Base-by-base conservation (phyloP, 2,888 invertebrate species). In the Trachelus troglodyta region DNA sequence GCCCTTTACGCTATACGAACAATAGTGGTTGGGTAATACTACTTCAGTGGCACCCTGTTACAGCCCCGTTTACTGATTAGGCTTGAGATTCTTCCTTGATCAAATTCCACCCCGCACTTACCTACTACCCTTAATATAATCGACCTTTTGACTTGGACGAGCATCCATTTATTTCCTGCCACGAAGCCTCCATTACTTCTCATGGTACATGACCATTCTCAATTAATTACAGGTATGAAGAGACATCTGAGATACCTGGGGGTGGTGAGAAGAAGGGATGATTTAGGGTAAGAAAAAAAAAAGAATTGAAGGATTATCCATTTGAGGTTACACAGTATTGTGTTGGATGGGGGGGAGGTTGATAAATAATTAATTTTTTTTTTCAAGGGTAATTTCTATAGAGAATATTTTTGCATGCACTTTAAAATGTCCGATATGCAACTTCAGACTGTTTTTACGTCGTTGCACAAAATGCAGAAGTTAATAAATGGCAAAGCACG, bases 11-110 rank as follows among this genome's bases (percentile, higher is more conserved):
- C 40, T 56, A 83, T 83, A 82, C 85, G 80, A 73, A 35, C 82
- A 80, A 81, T 80, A 81, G 82, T 83, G 83, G 82, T 79, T 82
- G 81, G 40, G 40, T 23, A 56, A 23, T 56, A 56, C 84, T 80
- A 81, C 80, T 75, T 73, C 34, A 15, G 40, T 37, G 75, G 37
- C 74, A 73, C 76, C 75, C 73, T 76, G 33, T 69, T 76, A 56
- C 40, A 56, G 40, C 40, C 71, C 82, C 87, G 85, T 86, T 87
- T 85, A 87, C 86, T 86, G 86, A 86, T 86, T 86, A 87, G 85
- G 85, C 87, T 83, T 81, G 81, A 77, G 79, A 84, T 79, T 83
- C 83, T 83, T 84, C 84, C 82, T 81, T 79, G 81, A 77, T 81
- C 80, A 79, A 79, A 82, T 79, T 77, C 82, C 81, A 79, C 80